Evolutionary conservation across 2,113 vertebrate genomes (phyloP).

Genomic region (Alligator sinensis): DNA sequence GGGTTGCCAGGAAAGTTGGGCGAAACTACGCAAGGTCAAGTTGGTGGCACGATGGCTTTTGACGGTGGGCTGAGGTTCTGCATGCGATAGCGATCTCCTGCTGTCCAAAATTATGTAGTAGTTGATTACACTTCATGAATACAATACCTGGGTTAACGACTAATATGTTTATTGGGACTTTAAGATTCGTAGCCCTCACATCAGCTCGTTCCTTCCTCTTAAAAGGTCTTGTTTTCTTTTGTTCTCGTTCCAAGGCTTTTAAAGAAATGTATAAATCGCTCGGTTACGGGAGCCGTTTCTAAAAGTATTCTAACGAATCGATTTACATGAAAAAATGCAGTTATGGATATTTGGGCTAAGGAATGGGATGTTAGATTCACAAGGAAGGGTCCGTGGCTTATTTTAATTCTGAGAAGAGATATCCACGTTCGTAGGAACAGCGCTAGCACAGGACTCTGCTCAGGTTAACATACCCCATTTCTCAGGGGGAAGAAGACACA

Average conservation of each 20-base stretch:
- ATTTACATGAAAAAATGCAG: conserved; percentile 14
- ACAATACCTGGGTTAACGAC: not conserved
- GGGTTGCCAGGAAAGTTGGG: not conserved
- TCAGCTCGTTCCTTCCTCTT: not conserved
- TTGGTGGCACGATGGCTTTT: not conserved
- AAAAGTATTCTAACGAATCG: not conserved
- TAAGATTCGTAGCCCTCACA: not conserved
- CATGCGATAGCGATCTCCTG: not conserved
- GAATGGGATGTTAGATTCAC: no score
- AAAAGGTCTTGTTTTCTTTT: not conserved
- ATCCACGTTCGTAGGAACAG: no score
- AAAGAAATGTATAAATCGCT: not conserved
- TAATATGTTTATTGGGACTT: not conserved
- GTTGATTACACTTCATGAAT: not conserved
- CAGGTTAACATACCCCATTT: no score
- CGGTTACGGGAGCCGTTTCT: not conserved
- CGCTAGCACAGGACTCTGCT: no score
- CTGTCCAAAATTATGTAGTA: not conserved
- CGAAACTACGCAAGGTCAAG: not conserved
- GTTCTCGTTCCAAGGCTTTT: not conserved
- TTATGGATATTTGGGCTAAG: not conserved
- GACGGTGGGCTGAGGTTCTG: not conserved
- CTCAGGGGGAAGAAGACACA: no score
- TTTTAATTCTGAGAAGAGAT: no score
- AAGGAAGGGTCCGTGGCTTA: not conserved